Conservation (phyloP, 2,888 invertebrate genomes). For the Agriotes lineatus region DNA sequence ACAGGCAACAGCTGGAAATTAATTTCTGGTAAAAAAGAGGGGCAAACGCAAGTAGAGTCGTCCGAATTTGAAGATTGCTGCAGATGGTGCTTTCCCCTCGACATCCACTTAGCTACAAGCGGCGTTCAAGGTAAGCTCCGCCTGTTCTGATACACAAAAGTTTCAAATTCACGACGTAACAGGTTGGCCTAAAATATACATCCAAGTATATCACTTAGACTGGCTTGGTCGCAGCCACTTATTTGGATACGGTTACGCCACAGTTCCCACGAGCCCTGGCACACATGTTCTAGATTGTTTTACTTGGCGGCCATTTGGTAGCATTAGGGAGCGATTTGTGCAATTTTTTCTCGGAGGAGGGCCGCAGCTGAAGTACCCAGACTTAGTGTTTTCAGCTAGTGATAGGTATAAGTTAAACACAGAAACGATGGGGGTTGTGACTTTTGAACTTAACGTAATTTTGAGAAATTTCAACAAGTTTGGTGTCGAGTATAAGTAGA, state of each 20-base stretch:
- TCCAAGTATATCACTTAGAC: slow-evolving; percentile 97
- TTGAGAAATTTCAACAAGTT: slow-evolving; percentile 87
- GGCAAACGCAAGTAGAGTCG: slow-evolving; percentile 91
- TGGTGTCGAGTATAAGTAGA: slow-evolving; percentile 81
- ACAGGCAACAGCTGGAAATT: slow-evolving; percentile 94
- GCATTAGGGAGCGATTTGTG: slow-evolving; percentile 60
- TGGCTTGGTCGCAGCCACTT: slow-evolving; percentile 88
- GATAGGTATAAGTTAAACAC: slow-evolving; percentile 86
- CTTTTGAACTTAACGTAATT: slow-evolving; percentile 75
- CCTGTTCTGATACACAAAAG: not conserved
- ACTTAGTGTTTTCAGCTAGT: slow-evolving; percentile 69
- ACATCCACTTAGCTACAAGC: slow-evolving; percentile 90
- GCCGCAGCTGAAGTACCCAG: slow-evolving; percentile 70
- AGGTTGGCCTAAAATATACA: slow-evolving; percentile 95
- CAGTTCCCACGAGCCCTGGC: slow-evolving; percentile 86
- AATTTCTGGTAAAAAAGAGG: slow-evolving; percentile 87
- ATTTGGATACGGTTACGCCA: slow-evolving; percentile 87
- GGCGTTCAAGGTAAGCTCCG: slow-evolving; percentile 81
- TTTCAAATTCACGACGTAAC: not conserved
- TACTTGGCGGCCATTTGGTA: slow-evolving; percentile 88
- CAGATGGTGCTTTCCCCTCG: slow-evolving; percentile 93
- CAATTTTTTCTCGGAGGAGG: slow-evolving; percentile 68
- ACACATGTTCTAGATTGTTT: slow-evolving; percentile 81
- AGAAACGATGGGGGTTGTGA: slow-evolving; percentile 84
- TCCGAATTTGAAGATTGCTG: slow-evolving; percentile 77